These are phyloP conservation scores for Ecliptopera silaceata DNA, from an alignment of 2,888 invertebrate genomes.

Conservation along the genomic window DNA sequence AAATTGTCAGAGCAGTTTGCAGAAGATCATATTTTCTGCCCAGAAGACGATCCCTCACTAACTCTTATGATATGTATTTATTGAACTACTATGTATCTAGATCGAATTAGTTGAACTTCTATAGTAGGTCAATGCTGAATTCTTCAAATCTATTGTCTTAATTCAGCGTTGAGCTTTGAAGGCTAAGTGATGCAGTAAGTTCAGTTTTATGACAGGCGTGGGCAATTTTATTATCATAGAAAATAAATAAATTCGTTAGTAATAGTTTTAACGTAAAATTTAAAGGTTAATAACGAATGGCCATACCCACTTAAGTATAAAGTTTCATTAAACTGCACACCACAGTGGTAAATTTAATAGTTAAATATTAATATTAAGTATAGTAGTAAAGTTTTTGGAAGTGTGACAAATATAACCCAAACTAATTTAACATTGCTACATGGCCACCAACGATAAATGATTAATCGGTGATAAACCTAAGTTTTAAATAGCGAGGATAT, in stretches of 20 bases:
- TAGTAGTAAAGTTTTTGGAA: too few relatives aligned
- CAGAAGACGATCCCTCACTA: too few relatives aligned
- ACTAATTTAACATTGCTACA: too few relatives aligned
- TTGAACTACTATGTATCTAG: slow-evolving; percentile 21
- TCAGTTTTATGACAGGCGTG: slow-evolving; percentile 19
- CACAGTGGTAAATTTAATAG: too few relatives aligned
- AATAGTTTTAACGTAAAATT: background rate
- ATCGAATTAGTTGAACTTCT: slow-evolving; percentile 31
- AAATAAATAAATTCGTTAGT: slow-evolving; percentile 12
- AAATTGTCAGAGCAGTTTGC: background rate
- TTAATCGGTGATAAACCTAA: too few relatives aligned
- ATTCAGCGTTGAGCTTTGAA: slow-evolving; percentile 36
- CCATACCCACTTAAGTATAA: too few relatives aligned
- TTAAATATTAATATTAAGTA: too few relatives aligned
- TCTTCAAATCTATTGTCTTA: slow-evolving; percentile 42
- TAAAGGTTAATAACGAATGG: background rate
- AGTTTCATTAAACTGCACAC: too few relatives aligned
- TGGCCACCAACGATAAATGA: too few relatives aligned
- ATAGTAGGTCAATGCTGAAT: slow-evolving; percentile 57
- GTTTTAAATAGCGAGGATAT: too few relatives aligned
- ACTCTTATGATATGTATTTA: background rate
- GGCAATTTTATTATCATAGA: slow-evolving; percentile 27
- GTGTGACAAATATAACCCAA: too few relatives aligned
- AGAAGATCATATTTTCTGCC: too few relatives aligned
- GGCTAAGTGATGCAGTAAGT: slow-evolving; percentile 36